Conservation (phyloP, 2,113 vertebrate species). For the Copsychus sechellarum region DNA sequence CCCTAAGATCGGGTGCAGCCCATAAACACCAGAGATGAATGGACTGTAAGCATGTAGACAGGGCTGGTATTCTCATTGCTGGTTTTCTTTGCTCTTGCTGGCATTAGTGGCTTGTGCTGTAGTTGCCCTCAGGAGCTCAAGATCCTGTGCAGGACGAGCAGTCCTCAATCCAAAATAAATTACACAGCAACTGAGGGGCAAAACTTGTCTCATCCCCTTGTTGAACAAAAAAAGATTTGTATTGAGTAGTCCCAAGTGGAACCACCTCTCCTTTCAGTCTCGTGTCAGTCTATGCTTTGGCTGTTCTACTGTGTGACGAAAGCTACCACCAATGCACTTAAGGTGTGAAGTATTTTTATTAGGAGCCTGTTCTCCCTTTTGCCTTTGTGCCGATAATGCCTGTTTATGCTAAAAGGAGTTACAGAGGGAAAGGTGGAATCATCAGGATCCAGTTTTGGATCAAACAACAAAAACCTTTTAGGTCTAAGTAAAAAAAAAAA, state of each 20-base stretch:
- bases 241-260: neutral
- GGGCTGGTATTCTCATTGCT: neutral
- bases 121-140: neutral
- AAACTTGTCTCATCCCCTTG: neutral
- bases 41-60: accelerated
- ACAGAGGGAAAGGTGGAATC: neutral
- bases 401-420: neutral
- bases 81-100: neutral
- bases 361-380: neutral
- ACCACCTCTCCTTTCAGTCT: neutral
- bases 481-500: neutral
- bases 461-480: neutral
- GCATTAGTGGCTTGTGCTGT: neutral
- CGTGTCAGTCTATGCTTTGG: neutral
- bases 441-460: neutral
- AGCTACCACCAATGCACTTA: neutral
- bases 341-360: neutral
- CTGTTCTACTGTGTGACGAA: neutral
- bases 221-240: neutral
- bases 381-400: neutral
- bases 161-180: neutral
- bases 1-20: accelerated
- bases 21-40: accelerated
- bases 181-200: neutral
- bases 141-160: neutral